phyloP scores from a whole-genome alignment of 2,113 vertebrate species.

The Varanus salvator region DNA sequence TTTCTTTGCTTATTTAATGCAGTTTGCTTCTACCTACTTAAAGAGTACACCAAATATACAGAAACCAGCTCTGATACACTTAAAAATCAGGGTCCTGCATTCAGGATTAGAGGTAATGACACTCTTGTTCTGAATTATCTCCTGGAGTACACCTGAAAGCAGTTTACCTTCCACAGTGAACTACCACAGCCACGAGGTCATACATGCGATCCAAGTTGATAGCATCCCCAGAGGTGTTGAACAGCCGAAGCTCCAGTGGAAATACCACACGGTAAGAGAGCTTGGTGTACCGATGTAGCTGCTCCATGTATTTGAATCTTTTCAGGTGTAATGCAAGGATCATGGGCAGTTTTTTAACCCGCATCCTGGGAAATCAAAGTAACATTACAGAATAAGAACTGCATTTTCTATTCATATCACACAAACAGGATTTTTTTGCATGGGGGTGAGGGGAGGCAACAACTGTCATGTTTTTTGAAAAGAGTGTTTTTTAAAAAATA shows the following conservation, averaged over 20 bases:
- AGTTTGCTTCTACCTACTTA: not conserved
- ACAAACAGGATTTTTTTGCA: not conserved
- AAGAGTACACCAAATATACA: not conserved
- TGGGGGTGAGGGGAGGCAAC: not conserved
- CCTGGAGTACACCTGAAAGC: fast-evolving
- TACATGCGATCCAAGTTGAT: slow-evolving; percentile 98
- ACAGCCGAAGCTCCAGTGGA: slow-evolving; percentile 93
- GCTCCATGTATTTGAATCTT: slow-evolving; percentile 98
- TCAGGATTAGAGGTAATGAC: too few species aligned
- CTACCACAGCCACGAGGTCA: slow-evolving; percentile 93
- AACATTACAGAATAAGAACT: not conserved
- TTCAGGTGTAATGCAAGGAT: slow-evolving; percentile 97
- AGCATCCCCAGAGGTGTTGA: slow-evolving; percentile 93
- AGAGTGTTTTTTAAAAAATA: not conserved
- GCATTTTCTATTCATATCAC: not conserved
- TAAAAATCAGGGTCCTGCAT: not conserved
- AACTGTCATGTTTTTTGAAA: not conserved
- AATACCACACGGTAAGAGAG: slow-evolving; percentile 96
- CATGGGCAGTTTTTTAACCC: slow-evolving; percentile 96
- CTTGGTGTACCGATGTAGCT: slow-evolving; percentile 95
- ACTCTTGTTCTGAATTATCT: not conserved
- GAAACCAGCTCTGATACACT: not conserved
- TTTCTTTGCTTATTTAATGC: not conserved
- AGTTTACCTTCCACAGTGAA: slow-evolving; percentile 93
- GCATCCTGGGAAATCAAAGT: slow-evolving; percentile 83